Evolutionary conservation across 2,113 vertebrate species (phyloP).

Genomic region (Stegostoma tigrinum): DNA sequence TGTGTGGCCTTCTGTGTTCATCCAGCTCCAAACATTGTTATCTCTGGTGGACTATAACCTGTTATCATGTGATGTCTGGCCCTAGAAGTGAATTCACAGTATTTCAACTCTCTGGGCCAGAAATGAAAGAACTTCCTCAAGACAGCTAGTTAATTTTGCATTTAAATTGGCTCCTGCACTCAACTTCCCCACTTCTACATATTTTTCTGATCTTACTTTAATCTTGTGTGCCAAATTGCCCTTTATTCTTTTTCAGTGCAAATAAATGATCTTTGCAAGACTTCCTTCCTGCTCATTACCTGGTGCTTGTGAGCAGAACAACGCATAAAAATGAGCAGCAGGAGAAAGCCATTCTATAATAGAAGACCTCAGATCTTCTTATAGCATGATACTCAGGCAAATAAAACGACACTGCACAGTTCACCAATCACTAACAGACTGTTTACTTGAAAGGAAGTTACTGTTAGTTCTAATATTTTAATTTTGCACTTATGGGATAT

Average conservation of each 20-base stretch:
- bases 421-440: neutral
- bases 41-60: too few relatives aligned
- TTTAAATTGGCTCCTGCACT: neutral
- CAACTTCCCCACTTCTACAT: neutral
- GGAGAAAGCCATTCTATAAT: neutral
- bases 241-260: neutral
- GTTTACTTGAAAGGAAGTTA: neutral
- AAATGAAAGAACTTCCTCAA: neutral
- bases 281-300: neutral
- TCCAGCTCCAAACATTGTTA: too few relatives aligned
- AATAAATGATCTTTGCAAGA: neutral
- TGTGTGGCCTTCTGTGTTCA: too few relatives aligned
- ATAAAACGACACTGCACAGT: neutral
- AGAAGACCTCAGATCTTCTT: neutral
- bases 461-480: neutral
- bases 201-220: neutral
- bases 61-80: too few relatives aligned
- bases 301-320: neutral
- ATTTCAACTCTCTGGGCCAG: neutral
- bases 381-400: neutral
- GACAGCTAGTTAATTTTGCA: neutral
- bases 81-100: neutral
- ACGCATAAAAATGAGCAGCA: neutral
- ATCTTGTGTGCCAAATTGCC: neutral
- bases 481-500: neutral